A percentile compares a stretch with the other conserved stretches of the same genome.
phyloP scores from a whole-genome alignment of 1,140 invertebrate genomes.

The Gonatopus flavifemur region DNA sequence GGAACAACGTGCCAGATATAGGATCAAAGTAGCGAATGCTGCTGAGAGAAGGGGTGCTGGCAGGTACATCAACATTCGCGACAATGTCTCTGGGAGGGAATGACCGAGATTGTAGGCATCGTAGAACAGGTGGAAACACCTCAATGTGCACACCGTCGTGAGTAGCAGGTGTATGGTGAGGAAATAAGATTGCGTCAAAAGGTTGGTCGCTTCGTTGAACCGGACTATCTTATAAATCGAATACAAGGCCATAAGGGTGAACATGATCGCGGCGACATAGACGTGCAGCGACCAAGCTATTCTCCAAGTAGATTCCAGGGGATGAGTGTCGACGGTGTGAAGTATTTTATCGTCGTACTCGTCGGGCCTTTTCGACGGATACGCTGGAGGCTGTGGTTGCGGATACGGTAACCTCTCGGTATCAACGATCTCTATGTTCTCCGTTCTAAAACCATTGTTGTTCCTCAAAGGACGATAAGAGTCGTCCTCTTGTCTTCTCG shows the following conservation, averaged over 20 bases:
- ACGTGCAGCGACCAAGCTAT: slow-evolving; percentile 88
- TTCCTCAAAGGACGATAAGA: slow-evolving; percentile 31
- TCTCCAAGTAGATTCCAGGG: slow-evolving; percentile 64
- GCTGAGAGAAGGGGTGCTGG: slow-evolving; percentile 82
- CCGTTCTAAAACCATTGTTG: slow-evolving; percentile 39
- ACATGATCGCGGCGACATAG: slow-evolving; percentile 80
- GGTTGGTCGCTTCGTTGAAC: slow-evolving; percentile 77
- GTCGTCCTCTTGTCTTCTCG: slow-evolving; percentile 36
- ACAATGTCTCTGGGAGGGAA: slow-evolving; percentile 75
- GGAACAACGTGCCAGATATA: slow-evolving; percentile 77
- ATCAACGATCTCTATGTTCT: slow-evolving; percentile 48
- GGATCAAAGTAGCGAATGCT: slow-evolving; percentile 80
- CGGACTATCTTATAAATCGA: slow-evolving; percentile 80
- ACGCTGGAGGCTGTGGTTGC: slow-evolving; percentile 47
- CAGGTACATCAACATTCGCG: slow-evolving; percentile 79
- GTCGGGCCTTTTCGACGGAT: slow-evolving; percentile 41
- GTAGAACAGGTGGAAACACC: slow-evolving; percentile 84
- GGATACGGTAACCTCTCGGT: slow-evolving; percentile 46
- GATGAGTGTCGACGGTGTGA: slow-evolving; percentile 37
- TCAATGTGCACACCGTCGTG: slow-evolving; percentile 75
- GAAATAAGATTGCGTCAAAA: slow-evolving; percentile 81
- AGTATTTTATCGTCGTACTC: slow-evolving; percentile 28
- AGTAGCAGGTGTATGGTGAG: slow-evolving; percentile 79
- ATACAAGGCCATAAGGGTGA: slow-evolving; percentile 77
- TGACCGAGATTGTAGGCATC: slow-evolving; percentile 85